These are phyloP conservation scores for Microcebus jonahi DNA, from an alignment of 2,113 vertebrate species.

Conservation along the genomic window DNA sequence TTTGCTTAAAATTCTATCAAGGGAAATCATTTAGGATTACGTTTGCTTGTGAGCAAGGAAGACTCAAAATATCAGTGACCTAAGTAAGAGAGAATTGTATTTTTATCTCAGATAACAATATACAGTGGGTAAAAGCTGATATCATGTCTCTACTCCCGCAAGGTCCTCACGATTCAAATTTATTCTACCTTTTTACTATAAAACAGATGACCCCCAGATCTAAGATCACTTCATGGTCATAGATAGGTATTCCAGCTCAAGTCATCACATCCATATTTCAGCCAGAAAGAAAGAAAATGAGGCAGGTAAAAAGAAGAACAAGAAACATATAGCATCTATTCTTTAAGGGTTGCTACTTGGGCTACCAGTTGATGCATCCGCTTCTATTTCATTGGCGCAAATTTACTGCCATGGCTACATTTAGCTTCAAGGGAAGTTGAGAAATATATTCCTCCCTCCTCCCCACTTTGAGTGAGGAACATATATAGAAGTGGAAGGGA, in stretches of 20 bases:
- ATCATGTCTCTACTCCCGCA: background rate
- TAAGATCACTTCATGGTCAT: background rate
- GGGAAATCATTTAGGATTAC: background rate
- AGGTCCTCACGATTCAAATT: background rate
- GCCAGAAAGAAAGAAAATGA: background rate
- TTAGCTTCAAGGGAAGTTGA: background rate
- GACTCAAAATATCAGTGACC: background rate
- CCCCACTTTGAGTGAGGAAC: background rate
- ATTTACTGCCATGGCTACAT: background rate
- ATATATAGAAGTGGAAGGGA: background rate
- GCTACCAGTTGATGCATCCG: background rate
- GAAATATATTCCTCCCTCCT: no score
- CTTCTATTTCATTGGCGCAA: background rate
- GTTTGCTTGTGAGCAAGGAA: background rate
- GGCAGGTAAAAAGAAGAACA: background rate
- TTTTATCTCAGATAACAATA: background rate
- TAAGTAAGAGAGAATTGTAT: background rate
- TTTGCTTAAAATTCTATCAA: background rate
- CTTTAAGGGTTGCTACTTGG: background rate
- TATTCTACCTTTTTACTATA: background rate
- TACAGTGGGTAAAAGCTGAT: fast-evolving
- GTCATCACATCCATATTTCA: background rate
- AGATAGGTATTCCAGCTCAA: background rate
- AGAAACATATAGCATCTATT: background rate
- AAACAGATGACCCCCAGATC: background rate